These are phyloP conservation scores for Cynoglossus semilaevis DNA, from an alignment of 2,113 vertebrate species.

Conservation along the genomic window DNA sequence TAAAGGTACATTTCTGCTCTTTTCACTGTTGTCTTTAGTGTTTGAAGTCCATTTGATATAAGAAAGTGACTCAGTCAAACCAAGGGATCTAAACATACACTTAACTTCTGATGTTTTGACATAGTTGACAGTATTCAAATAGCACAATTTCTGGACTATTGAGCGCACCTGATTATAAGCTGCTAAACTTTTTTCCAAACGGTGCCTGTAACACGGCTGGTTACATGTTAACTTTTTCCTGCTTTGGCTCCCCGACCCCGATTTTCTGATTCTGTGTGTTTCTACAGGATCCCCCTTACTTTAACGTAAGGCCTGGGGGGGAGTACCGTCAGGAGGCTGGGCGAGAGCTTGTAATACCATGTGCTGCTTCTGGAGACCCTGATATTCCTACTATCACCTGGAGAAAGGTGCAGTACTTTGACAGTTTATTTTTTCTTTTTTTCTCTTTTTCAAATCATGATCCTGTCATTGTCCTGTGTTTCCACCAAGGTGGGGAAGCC, in stretches of 20 bases:
- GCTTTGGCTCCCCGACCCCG: no score
- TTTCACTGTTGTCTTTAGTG: background rate
- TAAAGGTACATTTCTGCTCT: constrained; percentile 83
- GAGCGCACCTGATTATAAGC: no score
- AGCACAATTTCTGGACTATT: no score
- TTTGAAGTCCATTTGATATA: background rate
- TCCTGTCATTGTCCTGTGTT: constrained; percentile 16
- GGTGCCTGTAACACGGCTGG: no score
- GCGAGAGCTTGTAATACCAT: constrained; percentile 96
- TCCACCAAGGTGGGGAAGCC: constrained; percentile 93
- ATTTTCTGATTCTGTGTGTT: constrained; percentile 22
- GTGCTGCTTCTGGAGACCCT: constrained; percentile 96
- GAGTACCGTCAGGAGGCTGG: constrained; percentile 99
- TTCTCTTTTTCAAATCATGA: background rate
- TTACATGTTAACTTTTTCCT: no score
- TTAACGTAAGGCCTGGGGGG: constrained; percentile 99
- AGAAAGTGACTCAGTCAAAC: no score
- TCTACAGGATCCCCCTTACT: constrained; percentile 95
- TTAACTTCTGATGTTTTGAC: no score
- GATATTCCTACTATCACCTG: constrained; percentile 93
- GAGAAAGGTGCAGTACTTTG: constrained; percentile 85
- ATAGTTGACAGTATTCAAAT: no score
- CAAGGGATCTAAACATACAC: no score
- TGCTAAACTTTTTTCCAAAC: no score
- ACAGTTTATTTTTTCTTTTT: background rate